Evolutionary conservation across 2,888 invertebrate genomes (phyloP).

Genomic region (Lithophane socia): DNA sequence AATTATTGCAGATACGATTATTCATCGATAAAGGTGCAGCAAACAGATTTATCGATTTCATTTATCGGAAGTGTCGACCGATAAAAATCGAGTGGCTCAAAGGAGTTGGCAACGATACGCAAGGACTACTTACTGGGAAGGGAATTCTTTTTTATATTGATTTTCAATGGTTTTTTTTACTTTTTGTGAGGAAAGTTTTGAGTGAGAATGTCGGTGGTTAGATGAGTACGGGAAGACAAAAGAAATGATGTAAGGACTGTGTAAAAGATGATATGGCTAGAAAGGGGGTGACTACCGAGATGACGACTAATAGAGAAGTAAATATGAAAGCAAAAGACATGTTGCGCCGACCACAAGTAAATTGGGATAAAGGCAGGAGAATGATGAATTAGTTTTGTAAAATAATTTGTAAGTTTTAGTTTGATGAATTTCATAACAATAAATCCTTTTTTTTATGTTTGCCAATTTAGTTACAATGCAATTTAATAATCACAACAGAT

Average conservation of each 20-base stretch:
- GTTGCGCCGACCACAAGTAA: too few species aligned
- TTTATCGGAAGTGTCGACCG: slow-evolving; percentile 36
- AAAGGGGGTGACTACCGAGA: too few species aligned
- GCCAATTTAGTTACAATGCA: background rate
- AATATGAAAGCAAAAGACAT: too few species aligned
- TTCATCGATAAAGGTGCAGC: slow-evolving; percentile 30
- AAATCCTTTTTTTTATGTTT: background rate
- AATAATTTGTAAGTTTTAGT: too few species aligned
- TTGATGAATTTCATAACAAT: background rate
- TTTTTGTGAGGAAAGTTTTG: too few species aligned
- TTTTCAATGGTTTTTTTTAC: background rate
- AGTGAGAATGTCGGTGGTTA: too few species aligned
- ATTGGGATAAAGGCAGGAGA: too few species aligned
- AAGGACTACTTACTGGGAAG: background rate
- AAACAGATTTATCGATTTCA: slow-evolving; percentile 40
- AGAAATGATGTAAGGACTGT: too few species aligned
- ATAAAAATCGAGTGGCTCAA: slow-evolving; percentile 25
- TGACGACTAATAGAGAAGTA: too few species aligned
- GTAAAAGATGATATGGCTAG: too few species aligned
- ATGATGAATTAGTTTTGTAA: too few species aligned
- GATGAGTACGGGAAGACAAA: too few species aligned
- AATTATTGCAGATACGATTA: slow-evolving; percentile 6
- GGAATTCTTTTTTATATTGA: background rate
- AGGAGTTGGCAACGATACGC: slow-evolving; percentile 20
- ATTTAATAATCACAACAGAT: background rate